Base-by-base conservation (phyloP, 1,140 invertebrate genomes). In the Pseudoatta argentina region DNA sequence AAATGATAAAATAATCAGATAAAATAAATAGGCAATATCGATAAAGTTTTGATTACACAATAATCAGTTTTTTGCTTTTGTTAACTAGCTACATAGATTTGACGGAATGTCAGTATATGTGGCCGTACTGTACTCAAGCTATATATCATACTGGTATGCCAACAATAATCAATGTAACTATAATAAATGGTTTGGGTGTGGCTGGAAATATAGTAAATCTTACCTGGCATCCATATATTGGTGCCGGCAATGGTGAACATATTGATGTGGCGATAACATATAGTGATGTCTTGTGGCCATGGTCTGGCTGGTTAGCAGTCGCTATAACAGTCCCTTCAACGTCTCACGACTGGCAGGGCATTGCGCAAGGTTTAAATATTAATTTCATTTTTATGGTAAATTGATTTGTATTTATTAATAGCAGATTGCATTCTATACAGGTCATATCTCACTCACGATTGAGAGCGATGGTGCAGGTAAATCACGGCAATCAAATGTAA, bases 121-220 rank as follows among this genome's bases (percentile, higher is more conserved):
- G 98, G 98, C 98, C 99, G 0, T 99, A 99, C 92, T 99, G 98
- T 93, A 98, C 98, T 18, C 99, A 99, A 94, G 98, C 98, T 12
- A 92, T 99, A 3, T 99, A 99, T 95, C 97, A 97, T 94, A 97
- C 97, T 76, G 97, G 97, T 63, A 97, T 98, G 94, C 98, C 98
- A 0, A 97, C 97, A 12, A 98, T 99, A 89, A 97, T 98, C 1
- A 99, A 99, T 95, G 97, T 99, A 0, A 98, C 98, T 1, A 97
- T 98, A 89, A 96, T 98, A 34, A 98, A 98, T 95, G 98, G 98
- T 4, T 97, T 99, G 92, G 98, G 98, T 12, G 98, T 99, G 0
- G 97, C 98, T 18, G 98, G 98, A 10, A 96, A 96, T 73, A 96
- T 99, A 87, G 89, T 88, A 4, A 83, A 94, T 44, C 82, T 94